Percentiles rank a stretch among this genome's conserved stretches.
Conservation (phyloP, 2,113 vertebrate genomes). For the Chamaea fasciata region DNA sequence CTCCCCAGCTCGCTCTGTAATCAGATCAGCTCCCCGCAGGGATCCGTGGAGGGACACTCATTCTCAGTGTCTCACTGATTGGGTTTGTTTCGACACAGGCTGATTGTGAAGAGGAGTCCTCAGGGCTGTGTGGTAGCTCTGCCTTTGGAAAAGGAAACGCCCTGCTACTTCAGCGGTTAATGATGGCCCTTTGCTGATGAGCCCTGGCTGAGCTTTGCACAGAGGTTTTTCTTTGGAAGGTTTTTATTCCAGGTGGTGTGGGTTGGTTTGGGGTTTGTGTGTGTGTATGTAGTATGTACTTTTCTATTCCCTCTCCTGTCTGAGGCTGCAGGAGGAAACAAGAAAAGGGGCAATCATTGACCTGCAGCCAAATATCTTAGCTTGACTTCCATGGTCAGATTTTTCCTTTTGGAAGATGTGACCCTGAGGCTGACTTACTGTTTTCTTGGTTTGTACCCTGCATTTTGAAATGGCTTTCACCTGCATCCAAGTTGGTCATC, state of each 20-base stretch:
- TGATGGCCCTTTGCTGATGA: constrained; percentile 6
- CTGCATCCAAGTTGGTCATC: neutral
- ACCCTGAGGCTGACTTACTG: neutral
- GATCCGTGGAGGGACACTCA: neutral
- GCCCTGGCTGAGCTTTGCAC: neutral
- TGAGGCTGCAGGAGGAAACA: neutral
- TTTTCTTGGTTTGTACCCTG: neutral
- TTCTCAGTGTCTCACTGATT: constrained; percentile 32
- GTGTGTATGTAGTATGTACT: no score
- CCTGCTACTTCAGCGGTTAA: constrained; percentile 1
- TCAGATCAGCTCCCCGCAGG: neutral
- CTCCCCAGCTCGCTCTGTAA: neutral
- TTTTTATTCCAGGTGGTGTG: neutral
- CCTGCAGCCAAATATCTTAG: neutral
- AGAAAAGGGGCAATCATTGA: neutral
- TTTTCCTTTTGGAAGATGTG: neutral
- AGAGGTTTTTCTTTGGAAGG: neutral
- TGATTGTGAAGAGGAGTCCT: constrained; percentile 53
- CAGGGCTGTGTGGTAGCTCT: neutral
- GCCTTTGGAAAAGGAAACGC: constrained; percentile 5
- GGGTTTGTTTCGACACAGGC: constrained; percentile 54
- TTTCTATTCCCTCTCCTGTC: neutral
- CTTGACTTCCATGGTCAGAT: neutral
- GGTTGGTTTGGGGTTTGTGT: no score
- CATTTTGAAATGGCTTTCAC: neutral